Evolutionary conservation across 2,113 vertebrate species (phyloP), one percentile per base, ranked within the genome.

Genomic region (Pomatorhinus ruficollis): DNA sequence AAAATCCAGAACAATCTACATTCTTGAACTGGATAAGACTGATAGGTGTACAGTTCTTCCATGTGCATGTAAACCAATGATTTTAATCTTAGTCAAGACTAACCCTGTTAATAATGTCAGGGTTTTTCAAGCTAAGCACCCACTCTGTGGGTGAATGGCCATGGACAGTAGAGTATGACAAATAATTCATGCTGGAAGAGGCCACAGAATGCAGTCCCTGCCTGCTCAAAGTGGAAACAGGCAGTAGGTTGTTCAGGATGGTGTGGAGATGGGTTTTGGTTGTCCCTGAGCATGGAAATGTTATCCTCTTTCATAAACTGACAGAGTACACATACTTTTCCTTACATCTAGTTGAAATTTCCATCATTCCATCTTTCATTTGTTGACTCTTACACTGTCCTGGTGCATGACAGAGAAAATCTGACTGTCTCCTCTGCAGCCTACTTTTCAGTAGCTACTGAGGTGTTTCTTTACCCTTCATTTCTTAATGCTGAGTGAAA

Each of bases 381-480:
- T 74, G 4, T 40, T 84, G 13, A 28, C 4, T 57, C 10, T 74
- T 44, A 40, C 25, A 6, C 20, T 64, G 4, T 39, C 9, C 22
- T 40, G 11, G 2, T 65, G 18, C 21, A 18, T 5, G 6, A 24
- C 11, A 49, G 54, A 35, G 23, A 47, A 61, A 50, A 31, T 37
- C 49, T 86, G 15, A 35, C 9, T 37, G 14, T 11, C 24, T 82
- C 6, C 20, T 56, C 40, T 24, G 12, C 18, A 28, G 9, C 6
- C 12, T 56, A 25, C 5, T 2, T 68, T 64, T 54, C 35, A 22
- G 56, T 44, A 64, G 35, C 10, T 63, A 42, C 12, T 44, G 22
- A 66, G 3, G 3, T 59, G 7, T 27, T 37, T 21, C 6, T 3
- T 74, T 17, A 44, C 1, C 1, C 14, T 52, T 66, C 3, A 20